Base-by-base conservation (phyloP, 92 coral and sea anemone species). In the Parazoanthus swiftii region DNA sequence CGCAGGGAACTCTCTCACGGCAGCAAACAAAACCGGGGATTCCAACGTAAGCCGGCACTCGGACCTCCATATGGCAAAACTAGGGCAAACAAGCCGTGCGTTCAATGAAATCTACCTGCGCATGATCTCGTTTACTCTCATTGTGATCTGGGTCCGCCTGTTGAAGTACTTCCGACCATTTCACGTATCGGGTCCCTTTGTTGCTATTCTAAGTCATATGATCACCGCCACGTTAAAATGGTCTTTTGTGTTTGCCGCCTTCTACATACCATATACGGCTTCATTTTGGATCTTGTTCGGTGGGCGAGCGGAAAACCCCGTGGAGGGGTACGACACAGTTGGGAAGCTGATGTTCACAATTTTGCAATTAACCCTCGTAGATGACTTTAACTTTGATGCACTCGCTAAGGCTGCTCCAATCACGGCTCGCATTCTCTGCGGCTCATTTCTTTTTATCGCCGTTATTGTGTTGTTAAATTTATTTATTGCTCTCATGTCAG, bases 261-360 rank as follows among this genome's bases (percentile, higher is more conserved):
- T 94, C 35, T 94, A 91, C 76, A 94, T 94, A 48, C 98, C 98
- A 4, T 94, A 93, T 65, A 89, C 93, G 2, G 98, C 98, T 8
- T 91, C 95, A 8, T 93, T 94, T 80, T 94, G 98, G 98, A 91
- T 94, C 81, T 85, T 93, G 80, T 94, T 93, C 66, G 98, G 98
- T 3, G 94, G 94, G 5, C 90, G 86, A 15, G 82, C 94, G 25
- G 92, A 89, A 38, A 85, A 43, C 15, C 95, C 98, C 18, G 93
- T 94, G 0, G 51, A 89, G 25, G 98, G 94, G 20, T 94, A 94
- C 65, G 88, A 86, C 51, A 82, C 86, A 18, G 86, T 91, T 8
- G 80, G 88, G 36, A 91, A 89, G 15, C 79, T 94, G 51, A 6
- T 90, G 51, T 94, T 88, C 77, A 90, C 91, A 20, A 91, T 92